Conservation (phyloP, 2,113 vertebrate species). For the Dromas ardeola region DNA sequence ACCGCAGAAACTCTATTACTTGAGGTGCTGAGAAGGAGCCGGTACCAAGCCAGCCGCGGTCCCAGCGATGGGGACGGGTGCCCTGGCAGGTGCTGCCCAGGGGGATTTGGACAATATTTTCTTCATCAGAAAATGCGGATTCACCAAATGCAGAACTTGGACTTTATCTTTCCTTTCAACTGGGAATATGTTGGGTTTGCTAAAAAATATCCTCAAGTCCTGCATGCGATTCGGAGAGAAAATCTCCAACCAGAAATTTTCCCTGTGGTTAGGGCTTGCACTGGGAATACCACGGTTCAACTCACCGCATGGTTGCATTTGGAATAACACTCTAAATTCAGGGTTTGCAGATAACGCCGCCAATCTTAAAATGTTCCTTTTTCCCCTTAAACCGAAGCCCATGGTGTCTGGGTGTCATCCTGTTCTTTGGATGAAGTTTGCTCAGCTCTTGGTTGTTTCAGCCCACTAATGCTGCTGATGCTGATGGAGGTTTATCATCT, state of each 20-base stretch:
- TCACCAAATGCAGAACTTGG: neutral
- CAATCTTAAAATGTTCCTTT: neutral
- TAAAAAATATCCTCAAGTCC: neutral
- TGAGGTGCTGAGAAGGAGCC: neutral
- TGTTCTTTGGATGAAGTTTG: neutral
- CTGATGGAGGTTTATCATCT: neutral
- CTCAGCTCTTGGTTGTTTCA: neutral
- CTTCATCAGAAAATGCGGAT: neutral
- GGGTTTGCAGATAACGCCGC: neutral
- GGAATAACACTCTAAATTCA: neutral
- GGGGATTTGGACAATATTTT: no score
- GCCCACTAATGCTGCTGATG: neutral
- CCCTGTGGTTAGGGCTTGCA: neutral
- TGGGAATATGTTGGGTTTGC: neutral
- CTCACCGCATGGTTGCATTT: rapidly evolving
- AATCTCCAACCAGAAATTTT: neutral
- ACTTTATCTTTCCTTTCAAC: neutral
- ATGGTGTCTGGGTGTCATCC: rapidly evolving
- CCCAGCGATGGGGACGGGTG: neutral
- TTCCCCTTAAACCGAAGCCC: neutral
- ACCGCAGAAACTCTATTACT: neutral
- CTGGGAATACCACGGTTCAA: rapidly evolving
- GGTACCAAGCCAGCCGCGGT: rapidly evolving
- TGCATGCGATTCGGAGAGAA: rapidly evolving
- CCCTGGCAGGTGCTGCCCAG: neutral